Conservation (phyloP, 1,140 invertebrate genomes). For the Ephestia elutella region DNA sequence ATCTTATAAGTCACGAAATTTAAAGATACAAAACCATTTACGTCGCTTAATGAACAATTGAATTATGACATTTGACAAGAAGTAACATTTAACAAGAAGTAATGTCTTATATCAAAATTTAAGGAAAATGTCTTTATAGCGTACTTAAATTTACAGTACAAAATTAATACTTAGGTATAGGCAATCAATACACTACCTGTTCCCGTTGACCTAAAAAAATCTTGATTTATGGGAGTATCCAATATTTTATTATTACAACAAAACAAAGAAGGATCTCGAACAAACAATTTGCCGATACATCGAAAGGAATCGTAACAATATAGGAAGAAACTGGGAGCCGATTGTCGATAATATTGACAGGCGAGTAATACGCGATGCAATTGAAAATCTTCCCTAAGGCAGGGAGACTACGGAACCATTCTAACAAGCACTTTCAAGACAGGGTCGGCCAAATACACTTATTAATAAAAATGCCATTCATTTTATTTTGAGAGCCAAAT, state of each 20-base stretch:
- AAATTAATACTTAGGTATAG: no score
- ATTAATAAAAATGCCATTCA: conserved; percentile 57
- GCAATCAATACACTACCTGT: no score
- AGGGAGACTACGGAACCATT: conserved; percentile 27
- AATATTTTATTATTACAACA: no score
- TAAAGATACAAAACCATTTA: no score
- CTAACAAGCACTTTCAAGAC: conserved; percentile 8
- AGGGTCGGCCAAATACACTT: conserved; percentile 38
- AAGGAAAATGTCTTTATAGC: no score
- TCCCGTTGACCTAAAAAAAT: background rate
- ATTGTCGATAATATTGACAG: conserved; percentile 66
- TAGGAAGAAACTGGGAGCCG: conserved; percentile 34
- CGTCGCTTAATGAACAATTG: no score
- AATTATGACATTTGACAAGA: no score
- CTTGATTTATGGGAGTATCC: background rate
- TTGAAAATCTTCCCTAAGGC: conserved; percentile 50
- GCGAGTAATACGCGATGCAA: conserved; percentile 58
- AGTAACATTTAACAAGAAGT: no score
- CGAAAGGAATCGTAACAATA: conserved; percentile 2
- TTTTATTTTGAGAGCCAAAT: background rate
- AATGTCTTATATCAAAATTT: no score
- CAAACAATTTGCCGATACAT: background rate
- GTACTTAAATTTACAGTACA: no score
- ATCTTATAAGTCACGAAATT: no score
- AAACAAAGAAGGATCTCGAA: background rate